These are phyloP conservation scores for Ganaspis brasiliensis DNA, from an alignment of 2,888 invertebrate genomes.

Conservation along the genomic window DNA sequence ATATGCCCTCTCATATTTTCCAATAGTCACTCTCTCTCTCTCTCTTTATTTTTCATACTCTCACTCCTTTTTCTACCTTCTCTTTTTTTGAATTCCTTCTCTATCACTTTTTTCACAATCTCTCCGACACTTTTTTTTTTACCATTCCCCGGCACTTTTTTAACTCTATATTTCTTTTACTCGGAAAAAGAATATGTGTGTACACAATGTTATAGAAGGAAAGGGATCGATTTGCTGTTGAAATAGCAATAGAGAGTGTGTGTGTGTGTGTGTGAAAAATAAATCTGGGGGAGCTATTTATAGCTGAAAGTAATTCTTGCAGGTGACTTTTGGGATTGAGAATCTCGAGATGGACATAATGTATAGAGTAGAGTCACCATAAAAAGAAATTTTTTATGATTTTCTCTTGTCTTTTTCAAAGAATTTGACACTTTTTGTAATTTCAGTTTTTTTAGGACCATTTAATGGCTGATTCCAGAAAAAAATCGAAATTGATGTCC, in stretches of 20 bases:
- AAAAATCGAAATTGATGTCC: no score
- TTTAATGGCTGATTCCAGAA: no score
- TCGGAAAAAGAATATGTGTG: constrained; percentile 20
- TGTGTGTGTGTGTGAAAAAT: constrained; percentile 24
- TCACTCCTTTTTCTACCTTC: constrained; percentile 43
- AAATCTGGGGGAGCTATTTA: background rate
- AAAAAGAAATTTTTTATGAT: no score
- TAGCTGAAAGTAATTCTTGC: background rate
- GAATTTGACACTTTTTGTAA: no score
- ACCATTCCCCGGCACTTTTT: constrained; percentile 44
- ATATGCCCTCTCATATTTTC: constrained; percentile 46
- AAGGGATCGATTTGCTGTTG: constrained; percentile 13
- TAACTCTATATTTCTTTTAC: constrained; percentile 3
- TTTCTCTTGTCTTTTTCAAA: background rate
- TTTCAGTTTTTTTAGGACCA: no score
- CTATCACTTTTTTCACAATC: constrained; percentile 39
- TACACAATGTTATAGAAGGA: constrained; percentile 7
- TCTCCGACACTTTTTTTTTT: background rate
- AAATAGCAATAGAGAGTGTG: constrained; percentile 14
- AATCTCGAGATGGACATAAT: background rate
- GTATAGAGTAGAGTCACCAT: no score
- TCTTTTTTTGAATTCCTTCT: constrained; percentile 19
- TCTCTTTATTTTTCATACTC: constrained; percentile 32
- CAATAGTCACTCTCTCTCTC: constrained; percentile 6
- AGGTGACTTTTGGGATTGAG: constrained; percentile 12